A percentile compares a stretch with the other conserved stretches of the same genome.
Conservation (phyloP, 2,888 invertebrate genomes). For the Gandaritis pyraliata region DNA sequence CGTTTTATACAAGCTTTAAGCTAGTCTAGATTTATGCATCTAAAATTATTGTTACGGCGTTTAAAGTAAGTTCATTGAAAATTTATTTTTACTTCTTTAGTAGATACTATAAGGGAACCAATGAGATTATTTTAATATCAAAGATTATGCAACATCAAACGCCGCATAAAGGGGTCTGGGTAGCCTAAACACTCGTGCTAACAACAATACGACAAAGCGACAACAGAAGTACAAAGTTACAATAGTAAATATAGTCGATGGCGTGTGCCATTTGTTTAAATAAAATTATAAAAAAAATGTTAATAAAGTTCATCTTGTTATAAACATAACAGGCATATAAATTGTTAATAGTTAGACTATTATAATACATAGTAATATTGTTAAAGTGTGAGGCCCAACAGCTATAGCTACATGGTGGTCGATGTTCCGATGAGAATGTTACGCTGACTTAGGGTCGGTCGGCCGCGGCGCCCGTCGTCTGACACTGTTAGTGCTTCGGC, state of each 20-base stretch:
- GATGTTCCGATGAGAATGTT: conserved; percentile 81
- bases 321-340: conserved; percentile 85
- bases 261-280: conserved; percentile 78
- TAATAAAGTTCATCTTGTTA: conserved; percentile 83
- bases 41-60: conserved; percentile 53
- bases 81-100: background rate
- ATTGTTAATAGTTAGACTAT: conserved; percentile 85
- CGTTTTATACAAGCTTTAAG: conserved; percentile 50
- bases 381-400: conserved; percentile 84
- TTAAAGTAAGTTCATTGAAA: conserved; percentile 53
- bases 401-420: conserved; percentile 83
- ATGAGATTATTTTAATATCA: background rate
- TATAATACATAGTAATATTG: conserved; percentile 82
- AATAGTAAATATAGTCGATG: conserved; percentile 83
- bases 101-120: background rate
- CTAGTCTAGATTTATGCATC: conserved; percentile 42
- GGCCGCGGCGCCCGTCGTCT: conserved; percentile 67
- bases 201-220: conserved; percentile 81
- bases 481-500: conserved; percentile 78
- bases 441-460: conserved; percentile 71
- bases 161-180: conserved; percentile 60
- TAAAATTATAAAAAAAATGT: conserved; percentile 68
- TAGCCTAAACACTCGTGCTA: conserved; percentile 80
- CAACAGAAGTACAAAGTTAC: conserved; percentile 78
- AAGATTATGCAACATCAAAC: conserved; percentile 58